phyloP scores from a whole-genome alignment of 2,888 invertebrate genomes.

The Tetragnatha montana region DNA sequence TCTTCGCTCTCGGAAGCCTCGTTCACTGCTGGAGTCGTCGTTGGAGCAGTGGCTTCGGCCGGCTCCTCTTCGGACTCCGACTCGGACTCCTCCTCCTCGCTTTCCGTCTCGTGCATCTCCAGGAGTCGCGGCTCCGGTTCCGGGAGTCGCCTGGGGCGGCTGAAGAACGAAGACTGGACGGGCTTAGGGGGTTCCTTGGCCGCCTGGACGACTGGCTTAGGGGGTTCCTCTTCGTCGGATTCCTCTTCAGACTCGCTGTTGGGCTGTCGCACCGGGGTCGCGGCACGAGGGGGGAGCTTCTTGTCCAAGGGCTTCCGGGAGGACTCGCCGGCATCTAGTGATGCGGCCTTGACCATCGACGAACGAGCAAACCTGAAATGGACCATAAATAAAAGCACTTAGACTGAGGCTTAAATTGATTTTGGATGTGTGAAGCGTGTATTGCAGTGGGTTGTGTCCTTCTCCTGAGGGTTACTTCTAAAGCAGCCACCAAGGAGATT shows the following conservation, averaged over 20 bases:
- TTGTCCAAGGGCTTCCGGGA: constrained; percentile 63
- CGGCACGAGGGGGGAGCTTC: constrained; percentile 60
- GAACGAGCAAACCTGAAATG: constrained; percentile 70
- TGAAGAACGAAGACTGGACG: constrained; percentile 66
- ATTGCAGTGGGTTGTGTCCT: constrained; percentile 6
- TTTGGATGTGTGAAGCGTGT: not conserved
- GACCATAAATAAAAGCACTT: not conserved
- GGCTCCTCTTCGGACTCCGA: constrained; percentile 58
- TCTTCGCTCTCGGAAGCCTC: constrained; percentile 34
- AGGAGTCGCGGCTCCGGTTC: constrained; percentile 63
- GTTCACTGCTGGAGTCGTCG: not conserved
- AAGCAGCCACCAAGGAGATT: not conserved
- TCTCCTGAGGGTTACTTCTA: not conserved
- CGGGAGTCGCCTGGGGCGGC: constrained; percentile 64
- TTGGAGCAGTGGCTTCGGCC: constrained; percentile 25
- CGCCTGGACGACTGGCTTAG: constrained; percentile 16
- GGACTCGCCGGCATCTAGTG: constrained; percentile 67
- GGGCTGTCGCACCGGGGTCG: constrained; percentile 48
- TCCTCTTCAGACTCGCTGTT: constrained; percentile 54
- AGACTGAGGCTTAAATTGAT: not conserved
- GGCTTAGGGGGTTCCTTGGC: constrained; percentile 41
- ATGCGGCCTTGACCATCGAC: constrained; percentile 72
- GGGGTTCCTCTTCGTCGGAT: constrained; percentile 42
- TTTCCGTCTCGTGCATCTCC: constrained; percentile 67
- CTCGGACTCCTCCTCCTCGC: constrained; percentile 65